A percentile compares a stretch with the other conserved stretches of the same genome.
Conservation (phyloP, 2,888 invertebrate genomes). For the Tiliacea aurago region DNA sequence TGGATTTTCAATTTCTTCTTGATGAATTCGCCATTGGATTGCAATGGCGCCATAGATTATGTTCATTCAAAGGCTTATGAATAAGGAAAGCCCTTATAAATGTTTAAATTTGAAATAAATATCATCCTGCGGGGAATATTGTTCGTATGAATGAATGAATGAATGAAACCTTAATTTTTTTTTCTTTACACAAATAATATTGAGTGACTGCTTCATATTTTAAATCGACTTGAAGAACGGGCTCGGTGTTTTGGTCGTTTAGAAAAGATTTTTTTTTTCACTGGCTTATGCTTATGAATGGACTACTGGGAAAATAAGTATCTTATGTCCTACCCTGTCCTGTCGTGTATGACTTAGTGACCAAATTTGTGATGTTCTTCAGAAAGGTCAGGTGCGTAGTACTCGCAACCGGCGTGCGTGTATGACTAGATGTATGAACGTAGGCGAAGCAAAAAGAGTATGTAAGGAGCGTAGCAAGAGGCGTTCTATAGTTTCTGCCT, state of each 20-base stretch:
- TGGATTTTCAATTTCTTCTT: constrained; percentile 9
- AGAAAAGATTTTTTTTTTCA: background rate
- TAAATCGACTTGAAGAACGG: background rate
- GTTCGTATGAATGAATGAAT: too few species aligned
- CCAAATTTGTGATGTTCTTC: too few species aligned
- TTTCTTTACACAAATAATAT: background rate
- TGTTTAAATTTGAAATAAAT: constrained; percentile 9
- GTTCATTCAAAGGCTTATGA: constrained; percentile 18
- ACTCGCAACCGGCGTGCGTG: too few species aligned
- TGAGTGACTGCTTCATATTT: background rate
- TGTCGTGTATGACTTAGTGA: too few species aligned
- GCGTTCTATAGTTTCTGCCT: too few species aligned
- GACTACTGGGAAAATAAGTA: too few species aligned
- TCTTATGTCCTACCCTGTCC: too few species aligned
- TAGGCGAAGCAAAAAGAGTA: too few species aligned
- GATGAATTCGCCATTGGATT: constrained; percentile 11
- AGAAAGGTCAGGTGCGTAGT: too few species aligned
- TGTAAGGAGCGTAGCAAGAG: too few species aligned
- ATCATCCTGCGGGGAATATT: background rate
- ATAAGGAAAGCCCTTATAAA: constrained; percentile 13
- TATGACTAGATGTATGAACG: too few species aligned
- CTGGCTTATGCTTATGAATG: too few species aligned
- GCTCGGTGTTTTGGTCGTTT: background rate
- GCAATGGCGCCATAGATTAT: constrained; percentile 23
- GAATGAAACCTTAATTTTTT: background rate